Conservation (phyloP, 2,113 vertebrate species). For the Tychaedon coryphoeus region DNA sequence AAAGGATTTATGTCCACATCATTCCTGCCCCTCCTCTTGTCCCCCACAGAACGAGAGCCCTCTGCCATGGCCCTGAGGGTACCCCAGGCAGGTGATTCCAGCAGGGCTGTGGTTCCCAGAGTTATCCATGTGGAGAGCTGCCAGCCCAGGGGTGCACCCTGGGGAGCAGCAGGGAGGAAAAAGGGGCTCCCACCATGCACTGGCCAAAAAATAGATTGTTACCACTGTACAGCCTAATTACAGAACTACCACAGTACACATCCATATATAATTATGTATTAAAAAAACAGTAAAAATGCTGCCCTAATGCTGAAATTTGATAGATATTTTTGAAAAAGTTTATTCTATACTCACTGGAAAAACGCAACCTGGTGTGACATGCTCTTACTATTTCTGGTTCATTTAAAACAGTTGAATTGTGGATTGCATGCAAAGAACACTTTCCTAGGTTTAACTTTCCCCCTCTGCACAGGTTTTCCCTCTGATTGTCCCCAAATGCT, state of each 20-base stretch:
- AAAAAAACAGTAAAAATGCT: neutral
- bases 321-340: neutral
- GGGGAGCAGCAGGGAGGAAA: neutral
- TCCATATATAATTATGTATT: neutral
- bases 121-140: neutral
- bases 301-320: neutral
- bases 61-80: rapidly evolving
- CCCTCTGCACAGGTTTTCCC: neutral
- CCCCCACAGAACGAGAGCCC: neutral
- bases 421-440: neutral
- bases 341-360: neutral
- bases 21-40: neutral
- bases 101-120: neutral
- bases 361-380: neutral
- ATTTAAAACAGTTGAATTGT: neutral
- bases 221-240: neutral
- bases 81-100: neutral
- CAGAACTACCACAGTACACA: rapidly evolving
- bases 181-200: neutral
- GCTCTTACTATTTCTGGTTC: neutral
- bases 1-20: neutral
- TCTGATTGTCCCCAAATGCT: neutral
- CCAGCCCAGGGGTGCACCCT: neutral
- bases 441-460: neutral
- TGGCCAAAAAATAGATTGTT: neutral